These are phyloP conservation scores for Acrobasis consociella DNA, from an alignment of 2,888 invertebrate genomes.

Conservation along the genomic window DNA sequence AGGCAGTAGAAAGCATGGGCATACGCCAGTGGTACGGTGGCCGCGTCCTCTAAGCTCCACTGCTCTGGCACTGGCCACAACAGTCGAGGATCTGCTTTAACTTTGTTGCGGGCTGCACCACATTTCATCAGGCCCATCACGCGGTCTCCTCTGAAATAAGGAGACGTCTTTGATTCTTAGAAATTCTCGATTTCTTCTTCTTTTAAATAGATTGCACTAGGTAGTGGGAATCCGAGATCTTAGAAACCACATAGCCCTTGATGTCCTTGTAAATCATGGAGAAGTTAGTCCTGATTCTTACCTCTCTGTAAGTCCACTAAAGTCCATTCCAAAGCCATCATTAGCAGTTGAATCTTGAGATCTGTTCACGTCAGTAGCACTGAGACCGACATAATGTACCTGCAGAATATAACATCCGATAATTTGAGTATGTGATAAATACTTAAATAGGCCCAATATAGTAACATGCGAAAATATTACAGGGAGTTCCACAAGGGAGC, in stretches of 20 bases:
- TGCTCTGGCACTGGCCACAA: constrained; percentile 86
- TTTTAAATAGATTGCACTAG: too few species aligned
- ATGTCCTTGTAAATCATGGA: too few species aligned
- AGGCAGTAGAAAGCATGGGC: constrained; percentile 72
- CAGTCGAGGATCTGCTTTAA: constrained; percentile 73
- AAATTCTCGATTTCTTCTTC: too few species aligned
- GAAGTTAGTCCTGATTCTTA: constrained; percentile 28
- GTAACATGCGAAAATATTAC: neutral
- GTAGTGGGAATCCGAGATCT: too few species aligned
- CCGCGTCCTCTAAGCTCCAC: constrained; percentile 88
- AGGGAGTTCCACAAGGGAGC: too few species aligned
- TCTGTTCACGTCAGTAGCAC: constrained; percentile 43
- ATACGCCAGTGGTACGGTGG: constrained; percentile 89
- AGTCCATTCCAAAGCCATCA: constrained; percentile 58
- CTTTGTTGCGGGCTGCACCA: constrained; percentile 79
- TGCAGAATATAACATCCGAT: constrained; percentile 29
- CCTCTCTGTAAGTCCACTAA: constrained; percentile 58
- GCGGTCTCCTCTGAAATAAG: constrained; percentile 63
- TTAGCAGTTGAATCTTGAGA: constrained; percentile 36
- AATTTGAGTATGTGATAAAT: neutral
- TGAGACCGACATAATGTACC: constrained; percentile 50
- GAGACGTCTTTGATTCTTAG: neutral
- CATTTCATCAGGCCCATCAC: constrained; percentile 84
- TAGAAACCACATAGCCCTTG: too few species aligned
- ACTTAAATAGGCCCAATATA: neutral